Conservation (phyloP, 2,113 vertebrate genomes). For the Pandion haliaetus region DNA sequence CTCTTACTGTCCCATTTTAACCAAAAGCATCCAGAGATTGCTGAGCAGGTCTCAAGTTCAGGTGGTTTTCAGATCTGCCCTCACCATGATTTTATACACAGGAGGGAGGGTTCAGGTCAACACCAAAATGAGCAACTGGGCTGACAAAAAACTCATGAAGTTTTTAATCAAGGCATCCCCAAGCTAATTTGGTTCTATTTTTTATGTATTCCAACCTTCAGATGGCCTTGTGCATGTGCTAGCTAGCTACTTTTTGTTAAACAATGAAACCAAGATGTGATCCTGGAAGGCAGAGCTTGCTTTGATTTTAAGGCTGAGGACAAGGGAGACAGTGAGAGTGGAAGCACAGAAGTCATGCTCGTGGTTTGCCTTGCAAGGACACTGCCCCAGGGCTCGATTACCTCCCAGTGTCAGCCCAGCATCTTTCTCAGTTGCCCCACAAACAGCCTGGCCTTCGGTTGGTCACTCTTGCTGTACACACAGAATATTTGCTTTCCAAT, state of each 20-base stretch:
- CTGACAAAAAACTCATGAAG: not conserved
- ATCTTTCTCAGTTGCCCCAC: not conserved
- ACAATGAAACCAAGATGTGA: not conserved
- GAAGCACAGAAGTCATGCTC: not conserved
- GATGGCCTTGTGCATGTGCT: not conserved
- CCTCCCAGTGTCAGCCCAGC: not conserved
- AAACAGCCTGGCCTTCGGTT: not conserved
- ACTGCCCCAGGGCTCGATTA: accelerated
- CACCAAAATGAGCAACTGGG: not conserved
- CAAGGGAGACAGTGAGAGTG: not conserved
- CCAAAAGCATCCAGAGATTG: not conserved
- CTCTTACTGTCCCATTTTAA: not conserved
- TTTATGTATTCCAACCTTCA: not conserved
- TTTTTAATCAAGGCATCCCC: not conserved
- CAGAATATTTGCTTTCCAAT: not conserved
- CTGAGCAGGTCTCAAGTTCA: not conserved
- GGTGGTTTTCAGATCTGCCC: not conserved
- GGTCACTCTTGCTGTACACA: accelerated
- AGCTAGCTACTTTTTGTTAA: not conserved
- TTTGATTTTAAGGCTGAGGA: not conserved
- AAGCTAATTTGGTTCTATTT: not conserved
- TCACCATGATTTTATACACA: not conserved
- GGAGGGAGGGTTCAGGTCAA: not conserved
- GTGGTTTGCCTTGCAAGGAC: not conserved
- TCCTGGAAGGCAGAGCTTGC: not conserved